Base-by-base conservation (phyloP, 2,113 vertebrate species). In the Antechinus flavipes region DNA sequence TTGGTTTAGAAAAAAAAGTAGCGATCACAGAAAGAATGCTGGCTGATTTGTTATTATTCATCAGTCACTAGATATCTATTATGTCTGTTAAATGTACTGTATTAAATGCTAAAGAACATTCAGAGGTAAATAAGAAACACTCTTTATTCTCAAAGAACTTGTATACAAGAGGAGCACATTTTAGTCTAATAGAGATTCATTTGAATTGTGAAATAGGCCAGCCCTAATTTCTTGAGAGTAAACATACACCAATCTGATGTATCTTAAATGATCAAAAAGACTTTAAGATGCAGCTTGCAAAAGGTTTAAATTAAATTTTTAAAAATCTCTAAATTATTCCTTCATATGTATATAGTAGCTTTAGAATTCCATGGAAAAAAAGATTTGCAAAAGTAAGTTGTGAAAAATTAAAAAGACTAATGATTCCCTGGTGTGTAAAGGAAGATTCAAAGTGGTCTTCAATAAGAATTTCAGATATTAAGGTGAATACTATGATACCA, bases 241-340 rank as follows among this genome's bases (percentile, higher is more conserved):
- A 91, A 89, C 54, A 61, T 49, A 25, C 8, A 10, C 42, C 14
- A 90, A 93, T 90, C 96, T 35, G 8, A 10, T 90, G 0, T 56
- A 22, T 91, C 9, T 92, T 90, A 92, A 26, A 26, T 50, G 50
- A 24, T 84, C 52, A 93, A 8, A 94, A 19, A 35, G 9, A 90
- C 56, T 92, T 96, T 93, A 55, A 96, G 93, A 50, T 92, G 68
- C 7, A 92, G 53, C 23, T 1, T 91, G 22, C 96, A 50, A 35
- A 61, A 92, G 93, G 90, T 47, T 4, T 22, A 91, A 92, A 54
- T n/a, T 50, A 92, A 8, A 46, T 54, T 95, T 95, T 47, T 49
- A 84, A 84, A 84, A 42, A 84, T 7, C 30, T 68, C 30, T 42
- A 84, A 84, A 3, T 84, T n/a, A 84, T 84, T 84, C 16, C 6